Evolutionary conservation across 2,113 vertebrate species (phyloP), one percentile per base, ranked within the genome.

Genomic region (Origma solitaria): DNA sequence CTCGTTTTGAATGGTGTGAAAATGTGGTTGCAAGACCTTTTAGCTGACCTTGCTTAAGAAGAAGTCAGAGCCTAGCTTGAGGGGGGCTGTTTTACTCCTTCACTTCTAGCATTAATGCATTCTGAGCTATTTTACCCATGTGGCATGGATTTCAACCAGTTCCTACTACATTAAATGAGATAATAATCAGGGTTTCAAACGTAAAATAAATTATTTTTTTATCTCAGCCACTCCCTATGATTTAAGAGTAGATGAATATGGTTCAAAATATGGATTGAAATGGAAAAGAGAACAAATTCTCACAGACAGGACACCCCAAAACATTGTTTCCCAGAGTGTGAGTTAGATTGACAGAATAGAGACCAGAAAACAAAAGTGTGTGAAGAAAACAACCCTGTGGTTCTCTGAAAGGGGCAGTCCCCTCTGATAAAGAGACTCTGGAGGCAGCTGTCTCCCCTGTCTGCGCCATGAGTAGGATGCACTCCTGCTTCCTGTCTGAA

Each of bases 401-500:
- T 95, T 96, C 90, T 93, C 86, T 4, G 37, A 92, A 92, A 95
- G 88, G 94, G 95, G 88, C 93, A 93, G 92, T 89, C 92, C 60
- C 69, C 69, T 69, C 86, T 68, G 64, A 71, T 84, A 86, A 84
- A 86, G 82, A 92, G 76, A 94, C 79, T 78, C 94, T 96, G 95
- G 95, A 90, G 94, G 93, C 93, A 94, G 94, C 86, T 96, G 76
- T 90, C 93, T 95, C 82, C 87, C 87, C 92, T 75, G 0, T 92
- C 71, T 88, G 81, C 2, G 0, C 88, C 54, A 18, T 44, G 71
- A 95, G 96, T 97, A 88, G 95, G 96, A 97, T 95, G 96, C 90
- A 86, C 86, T 96, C 95, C 88, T 93, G 81, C 92, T 96, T 96
- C 90, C 95, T 94, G 96, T 97, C 95, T 96, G 95, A 95, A 75